Conservation (phyloP, 1,140 invertebrate species). For the Venturia canescens region DNA sequence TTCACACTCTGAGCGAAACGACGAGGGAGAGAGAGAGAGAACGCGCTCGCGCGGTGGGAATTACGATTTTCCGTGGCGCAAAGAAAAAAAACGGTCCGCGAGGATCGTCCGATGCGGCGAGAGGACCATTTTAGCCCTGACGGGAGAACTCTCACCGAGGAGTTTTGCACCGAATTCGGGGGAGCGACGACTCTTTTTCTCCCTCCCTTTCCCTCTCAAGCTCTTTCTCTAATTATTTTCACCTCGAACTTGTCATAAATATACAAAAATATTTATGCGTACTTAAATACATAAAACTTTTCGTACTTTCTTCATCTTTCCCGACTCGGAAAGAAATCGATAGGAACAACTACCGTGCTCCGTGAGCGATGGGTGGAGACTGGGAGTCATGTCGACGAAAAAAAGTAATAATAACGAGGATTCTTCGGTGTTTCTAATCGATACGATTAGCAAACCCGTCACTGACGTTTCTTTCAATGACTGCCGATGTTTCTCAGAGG, state of each 20-base stretch:
- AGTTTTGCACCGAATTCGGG: background rate
- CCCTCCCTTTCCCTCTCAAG: background rate
- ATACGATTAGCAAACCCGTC: background rate
- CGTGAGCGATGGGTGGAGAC: conserved; percentile 66
- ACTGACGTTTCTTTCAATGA: conserved; percentile 68
- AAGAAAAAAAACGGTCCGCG: conserved; percentile 10
- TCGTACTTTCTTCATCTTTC: conserved; percentile 44
- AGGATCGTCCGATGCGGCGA: background rate
- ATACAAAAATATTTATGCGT: background rate
- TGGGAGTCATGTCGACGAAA: conserved; percentile 60
- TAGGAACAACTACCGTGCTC: conserved; percentile 77
- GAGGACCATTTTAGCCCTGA: too few species aligned
- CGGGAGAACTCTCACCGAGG: background rate
- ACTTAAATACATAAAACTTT: background rate
- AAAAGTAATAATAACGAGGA: conserved; percentile 67
- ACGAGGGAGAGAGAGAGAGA: too few species aligned
- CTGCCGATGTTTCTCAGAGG: conserved; percentile 80
- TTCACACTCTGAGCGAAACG: conserved; percentile 6
- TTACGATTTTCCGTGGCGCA: conserved; percentile 23
- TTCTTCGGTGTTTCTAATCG: background rate
- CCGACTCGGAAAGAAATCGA: conserved; percentile 49
- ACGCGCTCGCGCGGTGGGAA: background rate
- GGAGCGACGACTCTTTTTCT: background rate
- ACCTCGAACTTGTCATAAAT: background rate
- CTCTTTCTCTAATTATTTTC: background rate